A percentile compares a stretch with the other conserved stretches of the same genome.
Conservation (phyloP, 2,888 invertebrate species). For the Troides aeacus region DNA sequence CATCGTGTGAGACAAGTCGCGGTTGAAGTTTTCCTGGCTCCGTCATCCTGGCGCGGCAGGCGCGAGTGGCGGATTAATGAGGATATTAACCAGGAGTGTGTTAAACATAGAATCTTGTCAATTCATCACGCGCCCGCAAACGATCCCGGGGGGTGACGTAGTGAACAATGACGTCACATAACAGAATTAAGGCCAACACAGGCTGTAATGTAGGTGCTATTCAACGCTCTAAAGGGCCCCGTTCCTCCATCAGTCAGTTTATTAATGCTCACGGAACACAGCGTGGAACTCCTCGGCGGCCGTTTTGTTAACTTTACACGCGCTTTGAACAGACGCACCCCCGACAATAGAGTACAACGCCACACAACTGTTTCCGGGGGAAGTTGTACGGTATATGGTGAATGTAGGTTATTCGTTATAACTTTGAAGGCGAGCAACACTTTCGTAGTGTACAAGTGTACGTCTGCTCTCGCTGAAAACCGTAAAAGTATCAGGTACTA, state of each 20-base stretch:
- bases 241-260: conserved; percentile 38
- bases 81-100: conserved; percentile 27
- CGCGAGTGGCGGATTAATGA: conserved; percentile 19
- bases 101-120: conserved; percentile 33
- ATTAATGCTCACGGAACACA: conserved; percentile 39
- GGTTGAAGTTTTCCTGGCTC: too few relatives aligned
- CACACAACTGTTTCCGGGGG: too few relatives aligned
- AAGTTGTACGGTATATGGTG: too few relatives aligned
- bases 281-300: conserved; percentile 12
- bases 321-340: neutral
- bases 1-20: too few relatives aligned
- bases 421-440: too few relatives aligned
- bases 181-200: conserved; percentile 34
- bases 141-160: conserved; percentile 26
- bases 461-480: too few relatives aligned
- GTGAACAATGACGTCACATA: conserved; percentile 38
- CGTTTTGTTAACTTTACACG: conserved; percentile 29
- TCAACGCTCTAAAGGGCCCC: conserved; percentile 30
- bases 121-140: conserved; percentile 30
- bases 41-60: too few relatives aligned
- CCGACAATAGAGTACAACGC: too few relatives aligned
- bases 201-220: conserved; percentile 37
- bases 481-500: too few relatives aligned
- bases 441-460: too few relatives aligned
- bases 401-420: too few relatives aligned